Percentiles rank a stretch among this genome's conserved stretches.
These are phyloP conservation scores for Rhyacophila brunnea DNA, from an alignment of 1,140 invertebrate genomes.

Conservation along the genomic window DNA sequence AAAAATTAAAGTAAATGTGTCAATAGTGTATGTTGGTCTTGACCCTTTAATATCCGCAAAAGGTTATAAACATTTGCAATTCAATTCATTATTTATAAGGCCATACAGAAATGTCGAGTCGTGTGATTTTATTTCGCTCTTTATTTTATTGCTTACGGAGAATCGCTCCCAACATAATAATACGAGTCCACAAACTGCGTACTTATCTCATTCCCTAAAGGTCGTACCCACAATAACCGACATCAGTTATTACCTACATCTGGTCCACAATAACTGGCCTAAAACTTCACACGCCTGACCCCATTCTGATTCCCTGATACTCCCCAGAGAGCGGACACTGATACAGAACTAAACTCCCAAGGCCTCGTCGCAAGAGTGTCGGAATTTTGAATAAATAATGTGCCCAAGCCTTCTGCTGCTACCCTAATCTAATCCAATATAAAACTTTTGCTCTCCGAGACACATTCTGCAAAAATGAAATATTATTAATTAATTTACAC, in stretches of 20 bases:
- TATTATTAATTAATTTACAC: too few relatives aligned
- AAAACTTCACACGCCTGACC: conserved; percentile 21
- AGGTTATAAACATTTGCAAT: conserved; percentile 32
- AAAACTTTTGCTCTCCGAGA: too few relatives aligned
- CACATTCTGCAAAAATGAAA: too few relatives aligned
- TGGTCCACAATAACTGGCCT: conserved; percentile 30
- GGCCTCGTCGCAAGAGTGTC: neutral
- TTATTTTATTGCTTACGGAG: conserved; percentile 29
- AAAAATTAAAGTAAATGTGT: too few relatives aligned
- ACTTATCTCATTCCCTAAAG: conserved; percentile 25
- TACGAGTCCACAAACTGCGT: conserved; percentile 27
- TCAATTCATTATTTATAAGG: conserved; percentile 34
- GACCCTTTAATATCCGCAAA: conserved; percentile 16
- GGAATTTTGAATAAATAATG: conserved; percentile 19
- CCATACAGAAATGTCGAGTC: conserved; percentile 16
- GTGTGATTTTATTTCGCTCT: conserved; percentile 30
- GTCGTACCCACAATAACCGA: conserved; percentile 33
- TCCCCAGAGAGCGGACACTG: conserved; percentile 11
- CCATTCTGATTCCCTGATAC: conserved; percentile 22
- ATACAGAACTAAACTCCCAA: neutral
- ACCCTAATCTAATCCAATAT: conserved; percentile 16
- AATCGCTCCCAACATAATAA: conserved; percentile 26
- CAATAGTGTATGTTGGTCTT: neutral
- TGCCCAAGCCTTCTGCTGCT: conserved; percentile 4
- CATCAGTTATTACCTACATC: conserved; percentile 35